Percentiles rank a stretch among this genome's conserved stretches.
These are phyloP conservation scores for Spondyliosoma cantharus DNA, from an alignment of 2,797 vertebrate species.

Conservation along the genomic window DNA sequence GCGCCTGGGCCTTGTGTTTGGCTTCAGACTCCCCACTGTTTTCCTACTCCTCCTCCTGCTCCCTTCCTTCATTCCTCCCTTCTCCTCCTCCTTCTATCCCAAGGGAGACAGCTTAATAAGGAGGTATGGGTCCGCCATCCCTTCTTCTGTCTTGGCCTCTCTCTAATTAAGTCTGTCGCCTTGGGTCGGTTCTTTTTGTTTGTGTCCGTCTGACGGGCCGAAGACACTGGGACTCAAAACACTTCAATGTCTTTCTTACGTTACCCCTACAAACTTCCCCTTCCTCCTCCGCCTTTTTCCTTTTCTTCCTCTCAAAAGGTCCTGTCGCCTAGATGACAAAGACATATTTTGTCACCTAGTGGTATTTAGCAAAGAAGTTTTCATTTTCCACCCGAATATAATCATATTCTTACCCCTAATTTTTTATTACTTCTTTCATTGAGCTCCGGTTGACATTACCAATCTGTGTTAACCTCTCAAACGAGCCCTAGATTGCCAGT, in stretches of 20 bases:
- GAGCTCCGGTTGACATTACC: not conserved
- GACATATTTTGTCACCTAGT: conserved; percentile 8
- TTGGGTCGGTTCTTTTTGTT: conserved; percentile 77
- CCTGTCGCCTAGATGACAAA: conserved; percentile 24
- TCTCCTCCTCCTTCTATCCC: conserved; percentile 71
- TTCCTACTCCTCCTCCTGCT: conserved; percentile 55
- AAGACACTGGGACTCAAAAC: conserved; percentile 61
- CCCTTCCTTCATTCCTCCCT: conserved; percentile 61
- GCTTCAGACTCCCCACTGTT: conserved; percentile 81
- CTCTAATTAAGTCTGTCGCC: conserved; percentile 85
- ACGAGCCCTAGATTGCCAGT: not conserved
- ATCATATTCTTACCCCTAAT: not conserved
- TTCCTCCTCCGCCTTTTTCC: conserved; percentile 29
- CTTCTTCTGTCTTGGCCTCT: conserved; percentile 72
- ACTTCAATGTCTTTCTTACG: conserved; percentile 57
- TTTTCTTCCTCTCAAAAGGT: conserved; percentile 31
- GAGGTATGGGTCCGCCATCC: conserved; percentile 75
- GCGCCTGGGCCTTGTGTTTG: conserved; percentile 77
- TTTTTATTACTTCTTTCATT: not conserved
- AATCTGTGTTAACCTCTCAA: not conserved
- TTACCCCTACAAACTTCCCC: conserved; percentile 48
- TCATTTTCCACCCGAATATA: not conserved
- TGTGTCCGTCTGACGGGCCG: conserved; percentile 68
- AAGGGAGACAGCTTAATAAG: conserved; percentile 84
- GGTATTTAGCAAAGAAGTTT: conserved; percentile 9